Base-by-base conservation (phyloP, 2,113 vertebrate species). In the Leptocoma aspasia region DNA sequence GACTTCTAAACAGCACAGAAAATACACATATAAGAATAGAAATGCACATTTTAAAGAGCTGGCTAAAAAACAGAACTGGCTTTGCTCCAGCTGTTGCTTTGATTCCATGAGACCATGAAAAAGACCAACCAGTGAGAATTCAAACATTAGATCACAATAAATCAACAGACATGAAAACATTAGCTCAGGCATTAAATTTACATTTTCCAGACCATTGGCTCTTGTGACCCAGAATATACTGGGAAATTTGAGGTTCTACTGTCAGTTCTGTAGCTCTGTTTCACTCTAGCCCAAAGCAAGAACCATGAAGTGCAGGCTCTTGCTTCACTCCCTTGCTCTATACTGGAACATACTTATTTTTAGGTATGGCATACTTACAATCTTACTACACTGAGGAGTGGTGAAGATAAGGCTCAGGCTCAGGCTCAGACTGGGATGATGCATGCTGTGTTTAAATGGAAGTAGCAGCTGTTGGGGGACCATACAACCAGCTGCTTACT, bases 171-270 rank as follows among this genome's bases (percentile, higher is more conserved):
- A 86, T 65, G 76, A 96, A 95, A 95, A 96, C 89, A 96, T 90
- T 60, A 95, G 83, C 86, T 96, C 80, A 95, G 72, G 91, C 91
- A 97, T 94, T 94, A 94, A 96, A 94, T 94, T 78, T 94, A 94
- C 61, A 84, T 95, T 96, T 95, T 95, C 94, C 89, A 95, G 91
- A 94, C 61, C 95, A 95, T 92, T 92, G 95, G 92, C 60, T 96
- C 81, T 86, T 82, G 37, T 91, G 91, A 96, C 86, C 86, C 83
- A 96, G 91, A 94, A 94, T 54, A 92, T 71, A 95, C 37, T 65
- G 86, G 69, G 86, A 94, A 96, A 94, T 86, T 2, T 27, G 37
- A 94, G 94, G 77, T 96, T 89, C 81, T 95, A 28, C 83, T 60
- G 52, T 75, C 72, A 71, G 64, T 86, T 94, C 86, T 82, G 65